Percentiles rank a stretch among this genome's conserved stretches.
Evolutionary conservation across 1,140 invertebrate genomes (phyloP).

Genomic region (Zelostemma sp.): DNA sequence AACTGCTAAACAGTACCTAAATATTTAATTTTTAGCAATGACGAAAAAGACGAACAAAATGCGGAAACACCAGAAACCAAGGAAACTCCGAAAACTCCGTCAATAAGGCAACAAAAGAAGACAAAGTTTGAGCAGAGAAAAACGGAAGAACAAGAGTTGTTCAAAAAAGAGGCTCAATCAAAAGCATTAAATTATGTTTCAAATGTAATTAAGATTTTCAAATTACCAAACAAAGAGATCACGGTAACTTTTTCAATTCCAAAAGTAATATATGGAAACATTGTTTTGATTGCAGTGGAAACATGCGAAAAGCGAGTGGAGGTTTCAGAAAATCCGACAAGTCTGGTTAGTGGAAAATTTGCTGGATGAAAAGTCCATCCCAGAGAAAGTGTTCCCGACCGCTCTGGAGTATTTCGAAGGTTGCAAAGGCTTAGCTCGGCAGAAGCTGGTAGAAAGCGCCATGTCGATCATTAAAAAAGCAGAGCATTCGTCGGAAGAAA

Average conservation of each 20-base stretch:
- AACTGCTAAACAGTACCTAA: too few species aligned
- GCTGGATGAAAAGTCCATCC: constrained; percentile 73
- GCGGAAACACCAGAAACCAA: not conserved
- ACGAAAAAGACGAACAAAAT: not conserved
- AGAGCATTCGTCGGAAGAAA: constrained; percentile 70
- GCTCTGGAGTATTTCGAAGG: constrained; percentile 80
- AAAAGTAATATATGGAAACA: not conserved
- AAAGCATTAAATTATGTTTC: constrained; percentile 60
- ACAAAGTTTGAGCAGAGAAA: constrained; percentile 45
- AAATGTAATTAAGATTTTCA: constrained; percentile 47
- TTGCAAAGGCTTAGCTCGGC: constrained; percentile 75
- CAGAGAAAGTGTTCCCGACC: constrained; percentile 73
- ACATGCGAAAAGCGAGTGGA: constrained; percentile 77
- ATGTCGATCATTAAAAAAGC: constrained; percentile 73
- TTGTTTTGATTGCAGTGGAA: constrained; percentile 73
- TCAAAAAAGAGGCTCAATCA: constrained; percentile 43
- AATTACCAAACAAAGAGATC: not conserved
- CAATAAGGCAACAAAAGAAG: constrained; percentile 48
- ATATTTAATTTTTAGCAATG: not conserved
- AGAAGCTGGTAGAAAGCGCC: constrained; percentile 74
- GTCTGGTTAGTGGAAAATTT: constrained; percentile 80
- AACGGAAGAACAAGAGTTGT: constrained; percentile 31
- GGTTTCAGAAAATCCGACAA: constrained; percentile 82
- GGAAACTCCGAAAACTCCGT: constrained; percentile 1
- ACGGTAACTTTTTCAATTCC: not conserved